Evolutionary conservation across 2,113 vertebrate species (phyloP), one percentile per base, ranked within the genome.

Genomic region (Vulpes vulpes): DNA sequence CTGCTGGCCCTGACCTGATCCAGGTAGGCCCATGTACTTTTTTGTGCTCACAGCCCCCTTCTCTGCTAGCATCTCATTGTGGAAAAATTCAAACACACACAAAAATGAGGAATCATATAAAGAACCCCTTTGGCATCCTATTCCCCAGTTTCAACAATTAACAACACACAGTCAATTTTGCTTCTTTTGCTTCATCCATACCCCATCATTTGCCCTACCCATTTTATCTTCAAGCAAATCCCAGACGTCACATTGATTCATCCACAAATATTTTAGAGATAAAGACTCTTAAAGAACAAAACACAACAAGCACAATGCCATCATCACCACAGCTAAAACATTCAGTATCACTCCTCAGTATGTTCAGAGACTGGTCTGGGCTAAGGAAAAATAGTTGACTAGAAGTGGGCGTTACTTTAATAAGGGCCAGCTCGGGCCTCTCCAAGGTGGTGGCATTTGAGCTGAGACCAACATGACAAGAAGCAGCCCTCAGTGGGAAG

Each of bases 81-180:
- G 60, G 60, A 55, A 76, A 89, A 43, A 27, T 19, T 30, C 49
- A 53, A 35, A 82, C 35, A 20, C 38, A 17, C 4, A 49, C 74
- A 60, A 74, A 65, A 62, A 15, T 3, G 35, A 11, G 20, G 51
- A 10, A 16, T 8, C 1, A 0, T 1, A 15, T 8, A 19, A 78
- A 2, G 4, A 78, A 22, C 23, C 3, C 49, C 35, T 59, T 20
- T 0, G 14, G 27, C 15, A 14, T 65, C 49, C 16, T 9, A 8
- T 3, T 14, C 27, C 32, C 51, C 59, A 71, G 78, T 11, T 38
- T 67, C 23, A 5, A 27, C 69, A 20, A 8, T 7, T 6, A 57
- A 11, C 43, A 53, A n/a, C 8, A 65, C n/a, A 16, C 0, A 22
- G 62, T 57, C 35, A 3, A 0, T 6, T 65, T 15, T 7, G 38